Conservation (phyloP, 2,888 invertebrate genomes). For the Empis stercorea region DNA sequence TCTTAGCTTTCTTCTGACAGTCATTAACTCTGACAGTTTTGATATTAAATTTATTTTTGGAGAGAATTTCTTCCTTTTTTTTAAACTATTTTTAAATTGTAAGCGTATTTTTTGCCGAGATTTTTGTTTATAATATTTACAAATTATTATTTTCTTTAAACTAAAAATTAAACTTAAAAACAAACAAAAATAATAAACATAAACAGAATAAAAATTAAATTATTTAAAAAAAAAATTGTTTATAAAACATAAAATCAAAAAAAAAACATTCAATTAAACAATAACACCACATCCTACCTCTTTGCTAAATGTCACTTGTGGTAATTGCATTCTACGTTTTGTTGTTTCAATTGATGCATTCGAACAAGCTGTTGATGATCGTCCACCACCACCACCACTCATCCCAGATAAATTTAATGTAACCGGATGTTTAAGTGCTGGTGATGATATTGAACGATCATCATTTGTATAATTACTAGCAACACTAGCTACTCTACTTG, state of each 20-base stretch:
- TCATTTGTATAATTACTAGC: slow-evolving; percentile 19
- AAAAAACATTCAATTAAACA: slow-evolving; percentile 41
- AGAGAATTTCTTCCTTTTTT: no score
- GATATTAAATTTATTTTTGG: no score
- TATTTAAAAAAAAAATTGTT: neutral
- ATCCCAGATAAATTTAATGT: slow-evolving; percentile 13
- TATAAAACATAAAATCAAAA: neutral
- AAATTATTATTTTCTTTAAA: neutral
- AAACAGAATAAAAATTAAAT: neutral
- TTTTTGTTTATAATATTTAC: neutral
- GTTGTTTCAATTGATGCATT: slow-evolving; percentile 48
- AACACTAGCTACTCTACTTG: slow-evolving; percentile 13
- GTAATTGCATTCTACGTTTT: slow-evolving; percentile 53
- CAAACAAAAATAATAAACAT: slow-evolving; percentile 4
- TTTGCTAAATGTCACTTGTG: slow-evolving; percentile 75
- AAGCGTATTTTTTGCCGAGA: neutral
- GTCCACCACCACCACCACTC: slow-evolving; percentile 28
- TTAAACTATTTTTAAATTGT: neutral
- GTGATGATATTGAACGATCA: slow-evolving; percentile 15
- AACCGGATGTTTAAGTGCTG: slow-evolving; percentile 22
- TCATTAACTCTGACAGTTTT: no score
- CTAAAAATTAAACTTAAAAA: slow-evolving; percentile 4
- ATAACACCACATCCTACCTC: slow-evolving; percentile 86
- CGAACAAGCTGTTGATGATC: slow-evolving; percentile 60
- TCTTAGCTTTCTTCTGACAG: no score